phyloP scores from a whole-genome alignment of 2,797 vertebrate genomes.

The Dryobates pubescens region DNA sequence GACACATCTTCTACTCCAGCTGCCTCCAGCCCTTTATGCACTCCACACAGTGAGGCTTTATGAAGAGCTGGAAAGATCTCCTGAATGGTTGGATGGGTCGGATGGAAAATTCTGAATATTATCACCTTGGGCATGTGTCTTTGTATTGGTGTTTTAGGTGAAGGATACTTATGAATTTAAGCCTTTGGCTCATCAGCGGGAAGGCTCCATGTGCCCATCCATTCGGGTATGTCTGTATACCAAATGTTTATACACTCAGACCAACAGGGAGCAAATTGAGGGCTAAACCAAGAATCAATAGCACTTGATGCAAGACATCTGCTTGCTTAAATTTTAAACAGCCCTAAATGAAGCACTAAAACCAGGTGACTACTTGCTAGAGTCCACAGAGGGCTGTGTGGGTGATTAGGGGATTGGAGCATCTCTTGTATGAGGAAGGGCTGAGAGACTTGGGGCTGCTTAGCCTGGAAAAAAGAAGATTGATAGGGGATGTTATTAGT shows the following conservation, averaged over 20 bases:
- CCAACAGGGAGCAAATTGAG: neutral
- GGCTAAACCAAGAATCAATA: neutral
- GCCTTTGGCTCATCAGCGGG: neutral
- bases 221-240: neutral
- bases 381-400: no score
- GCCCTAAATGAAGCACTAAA: neutral
- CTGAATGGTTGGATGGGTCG: neutral
- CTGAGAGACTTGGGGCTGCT: no score
- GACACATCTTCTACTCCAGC: neutral
- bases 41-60: neutral
- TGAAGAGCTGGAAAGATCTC: neutral
- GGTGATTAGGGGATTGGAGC: no score
- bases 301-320: neutral
- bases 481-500: no score
- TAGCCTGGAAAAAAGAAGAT: no score
- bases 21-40: conserved; percentile 8
- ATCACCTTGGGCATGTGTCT: neutral
- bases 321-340: neutral
- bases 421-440: no score
- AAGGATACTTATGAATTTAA: neutral
- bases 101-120: neutral
- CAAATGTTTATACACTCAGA: neutral
- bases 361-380: no score
- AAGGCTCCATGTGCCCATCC: neutral
- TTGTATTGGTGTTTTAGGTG: neutral